phyloP scores from a whole-genome alignment of 2,888 invertebrate species.

The Apodemia hepburni region DNA sequence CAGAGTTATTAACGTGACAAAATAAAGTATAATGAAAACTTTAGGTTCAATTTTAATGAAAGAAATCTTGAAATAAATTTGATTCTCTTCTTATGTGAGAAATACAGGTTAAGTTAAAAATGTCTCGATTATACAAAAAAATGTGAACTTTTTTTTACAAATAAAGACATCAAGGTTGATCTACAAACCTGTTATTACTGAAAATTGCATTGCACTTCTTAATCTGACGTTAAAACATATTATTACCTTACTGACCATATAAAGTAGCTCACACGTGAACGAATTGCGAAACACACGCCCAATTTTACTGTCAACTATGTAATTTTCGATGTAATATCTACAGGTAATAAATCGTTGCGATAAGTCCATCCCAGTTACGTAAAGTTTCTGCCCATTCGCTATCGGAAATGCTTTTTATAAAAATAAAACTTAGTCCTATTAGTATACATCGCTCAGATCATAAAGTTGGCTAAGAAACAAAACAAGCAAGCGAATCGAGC shows the following conservation, averaged over 20 bases:
- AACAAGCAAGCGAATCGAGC: too few species aligned
- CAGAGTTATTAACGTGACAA: background rate
- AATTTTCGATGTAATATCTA: background rate
- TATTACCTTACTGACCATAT: slow-evolving; percentile 10
- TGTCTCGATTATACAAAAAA: background rate
- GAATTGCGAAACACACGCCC: background rate
- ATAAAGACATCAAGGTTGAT: background rate
- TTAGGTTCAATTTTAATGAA: background rate
- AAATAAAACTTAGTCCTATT: too few species aligned
- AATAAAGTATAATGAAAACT: background rate
- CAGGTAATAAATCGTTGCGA: background rate
- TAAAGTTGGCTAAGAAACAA: too few species aligned
- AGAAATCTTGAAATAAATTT: background rate
- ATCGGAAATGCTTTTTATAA: background rate
- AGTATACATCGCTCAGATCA: too few species aligned
- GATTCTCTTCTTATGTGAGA: background rate
- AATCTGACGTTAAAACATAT: background rate
- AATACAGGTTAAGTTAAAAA: background rate
- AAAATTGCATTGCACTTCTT: background rate
- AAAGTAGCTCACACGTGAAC: background rate
- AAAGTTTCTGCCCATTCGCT: background rate
- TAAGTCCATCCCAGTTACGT: background rate
- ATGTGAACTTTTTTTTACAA: background rate
- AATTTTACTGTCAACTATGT: background rate
- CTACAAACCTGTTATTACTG: background rate